phyloP scores from a whole-genome alignment of 2,888 invertebrate genomes.

The Pecten maximus region DNA sequence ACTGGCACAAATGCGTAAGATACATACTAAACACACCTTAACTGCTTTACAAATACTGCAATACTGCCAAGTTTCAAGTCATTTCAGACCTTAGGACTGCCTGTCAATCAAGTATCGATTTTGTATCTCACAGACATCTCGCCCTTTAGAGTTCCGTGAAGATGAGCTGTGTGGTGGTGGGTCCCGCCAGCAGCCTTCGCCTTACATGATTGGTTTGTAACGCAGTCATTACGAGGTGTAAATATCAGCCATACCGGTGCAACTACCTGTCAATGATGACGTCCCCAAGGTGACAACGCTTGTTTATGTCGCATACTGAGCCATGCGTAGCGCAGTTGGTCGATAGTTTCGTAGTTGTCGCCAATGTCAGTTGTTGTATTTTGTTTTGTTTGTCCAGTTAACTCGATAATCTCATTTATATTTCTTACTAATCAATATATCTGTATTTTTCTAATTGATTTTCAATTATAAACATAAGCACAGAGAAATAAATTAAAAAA shows the following conservation, averaged over 20 bases:
- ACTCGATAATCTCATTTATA: background rate
- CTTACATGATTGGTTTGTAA: slow-evolving; percentile 5
- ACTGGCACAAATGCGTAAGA: background rate
- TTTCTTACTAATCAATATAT: background rate
- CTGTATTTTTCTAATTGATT: background rate
- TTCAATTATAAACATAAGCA: background rate
- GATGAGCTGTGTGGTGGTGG: background rate
- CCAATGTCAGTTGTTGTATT: background rate
- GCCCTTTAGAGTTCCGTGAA: background rate
- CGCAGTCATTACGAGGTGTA: slow-evolving; percentile 39
- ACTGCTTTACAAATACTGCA: background rate
- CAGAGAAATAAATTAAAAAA: background rate
- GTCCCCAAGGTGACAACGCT: slow-evolving; percentile 74
- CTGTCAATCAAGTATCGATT: slow-evolving; percentile 29
- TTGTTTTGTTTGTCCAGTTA: background rate
- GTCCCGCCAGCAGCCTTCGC: slow-evolving; percentile 13
- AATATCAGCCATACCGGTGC: slow-evolving; percentile 48
- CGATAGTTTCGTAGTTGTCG: slow-evolving; percentile 33
- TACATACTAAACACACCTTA: slow-evolving; percentile 7
- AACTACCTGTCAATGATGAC: slow-evolving; percentile 57
- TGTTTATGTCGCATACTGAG: slow-evolving; percentile 54
- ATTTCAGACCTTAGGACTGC: slow-evolving; percentile 4
- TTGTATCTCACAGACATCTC: slow-evolving; percentile 24
- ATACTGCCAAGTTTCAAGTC: background rate
- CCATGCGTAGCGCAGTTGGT: slow-evolving; percentile 37